Base-by-base conservation (phyloP, 2,797 vertebrate genomes). In the Eulemur mongoz region DNA sequence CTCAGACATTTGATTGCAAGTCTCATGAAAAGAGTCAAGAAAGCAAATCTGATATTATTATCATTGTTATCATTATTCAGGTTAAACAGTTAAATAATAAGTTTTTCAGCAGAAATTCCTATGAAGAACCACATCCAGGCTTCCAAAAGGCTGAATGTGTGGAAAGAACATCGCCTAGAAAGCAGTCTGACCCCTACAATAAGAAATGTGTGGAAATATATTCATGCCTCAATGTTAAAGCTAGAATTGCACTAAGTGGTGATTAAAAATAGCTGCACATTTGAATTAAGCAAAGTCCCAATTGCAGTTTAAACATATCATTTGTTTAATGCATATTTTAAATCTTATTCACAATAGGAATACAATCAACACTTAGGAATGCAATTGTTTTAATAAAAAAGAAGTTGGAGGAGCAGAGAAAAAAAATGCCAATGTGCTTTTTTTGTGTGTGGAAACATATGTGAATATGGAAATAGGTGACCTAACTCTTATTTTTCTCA, bases 361-460 rank as follows among this genome's bases (percentile, higher is more conserved):
- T 57, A 38, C 1, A 45, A 20, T 96, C 25, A 90, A 83, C 72
- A 43, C 22, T 76, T 84, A 85, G 1, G 30, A 91, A 57, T 91
- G 7, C 50, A 97, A 88, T 88, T 76, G 35, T 73, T 87, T 96
- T 92, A 70, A 93, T 81, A 81, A 65, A 76, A 91, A 95, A 7
- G 22, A 79, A 63, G 4, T 23, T 80, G 82, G 9, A 93, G 14
- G 8, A 89, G 27, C 76, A 35, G 35, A 69, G 5, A 1, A 25
- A 25, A 91, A 94, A 91, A 94, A 52, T 48, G 14, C 4, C 57
- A 65, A 52, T 27, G n/a, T 75, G 15, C 8, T 89, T 95, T 81
- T 85, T 35, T 20, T 67, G 3, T 85, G 18, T 15, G 18, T 15
- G 11, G 9, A 82, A 95, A 70, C 14, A 50, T 48, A 48, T 30